Conservation (phyloP, 2,113 vertebrate species). For the Amia ocellicauda region DNA sequence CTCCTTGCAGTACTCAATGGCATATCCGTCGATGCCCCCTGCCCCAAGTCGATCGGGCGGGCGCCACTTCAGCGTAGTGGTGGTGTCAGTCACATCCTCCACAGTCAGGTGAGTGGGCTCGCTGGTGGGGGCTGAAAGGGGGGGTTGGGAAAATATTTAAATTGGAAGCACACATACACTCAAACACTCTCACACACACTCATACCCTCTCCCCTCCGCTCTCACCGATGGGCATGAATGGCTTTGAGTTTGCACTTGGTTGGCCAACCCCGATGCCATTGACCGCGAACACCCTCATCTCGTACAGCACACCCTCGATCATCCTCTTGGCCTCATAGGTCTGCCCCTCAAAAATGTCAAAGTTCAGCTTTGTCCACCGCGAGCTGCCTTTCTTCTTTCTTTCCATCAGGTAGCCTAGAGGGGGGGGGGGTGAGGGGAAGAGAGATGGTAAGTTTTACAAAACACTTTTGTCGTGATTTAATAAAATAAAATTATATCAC, state of each 20-base stretch:
- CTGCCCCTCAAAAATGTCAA: slow-evolving; percentile 72
- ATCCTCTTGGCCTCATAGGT: slow-evolving; percentile 81
- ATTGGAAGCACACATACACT: not conserved
- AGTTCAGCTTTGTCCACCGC: slow-evolving; percentile 89
- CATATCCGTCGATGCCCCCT: slow-evolving; percentile 82
- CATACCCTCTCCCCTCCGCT: no score
- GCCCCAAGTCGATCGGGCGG: slow-evolving; percentile 78
- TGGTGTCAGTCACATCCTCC: slow-evolving; percentile 81
- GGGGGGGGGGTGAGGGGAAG: no score
- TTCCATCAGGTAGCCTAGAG: slow-evolving; percentile 90
- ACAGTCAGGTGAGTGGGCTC: slow-evolving; percentile 74
- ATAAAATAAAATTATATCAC: no score
- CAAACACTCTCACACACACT: not conserved
- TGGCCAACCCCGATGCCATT: slow-evolving; percentile 81
- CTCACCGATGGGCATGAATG: slow-evolving; percentile 74
- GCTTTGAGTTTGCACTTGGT: slow-evolving; percentile 72
- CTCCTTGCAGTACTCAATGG: slow-evolving; percentile 82
- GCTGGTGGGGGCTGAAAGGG: slow-evolving; percentile 73
- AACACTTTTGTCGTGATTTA: no score
- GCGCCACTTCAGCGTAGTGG: slow-evolving; percentile 81
- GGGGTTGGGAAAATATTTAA: slow-evolving; percentile 1
- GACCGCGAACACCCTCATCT: slow-evolving; percentile 86
- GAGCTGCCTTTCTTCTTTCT: slow-evolving; percentile 80
- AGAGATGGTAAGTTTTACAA: no score
- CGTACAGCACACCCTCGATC: slow-evolving; percentile 84